Evolutionary conservation across 2,888 invertebrate genomes (phyloP).

Genomic region (Hyalella azteca): DNA sequence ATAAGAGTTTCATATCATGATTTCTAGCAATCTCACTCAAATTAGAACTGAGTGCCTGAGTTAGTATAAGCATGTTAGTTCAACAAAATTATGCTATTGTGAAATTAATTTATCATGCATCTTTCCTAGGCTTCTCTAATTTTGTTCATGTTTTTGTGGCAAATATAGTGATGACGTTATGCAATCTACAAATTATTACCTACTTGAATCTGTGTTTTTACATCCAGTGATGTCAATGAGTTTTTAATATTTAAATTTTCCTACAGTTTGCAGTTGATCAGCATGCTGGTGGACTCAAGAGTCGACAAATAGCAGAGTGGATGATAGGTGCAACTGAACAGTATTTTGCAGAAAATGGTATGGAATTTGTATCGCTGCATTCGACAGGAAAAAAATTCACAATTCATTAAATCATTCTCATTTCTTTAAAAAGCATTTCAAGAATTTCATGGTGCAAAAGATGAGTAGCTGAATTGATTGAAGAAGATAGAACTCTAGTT

Average conservation of each 20-base stretch:
- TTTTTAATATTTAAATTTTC: neutral
- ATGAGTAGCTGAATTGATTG: too few species aligned
- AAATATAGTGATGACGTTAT: too few species aligned
- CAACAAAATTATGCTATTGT: neutral
- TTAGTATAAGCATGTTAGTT: neutral
- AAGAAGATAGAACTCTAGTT: too few species aligned
- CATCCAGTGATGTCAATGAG: neutral
- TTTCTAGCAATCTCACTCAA: neutral
- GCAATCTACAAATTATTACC: too few species aligned
- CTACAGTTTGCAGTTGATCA: slow-evolving; percentile 51
- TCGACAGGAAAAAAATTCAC: too few species aligned
- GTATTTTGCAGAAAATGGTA: slow-evolving; percentile 47
- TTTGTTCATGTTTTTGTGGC: neutral
- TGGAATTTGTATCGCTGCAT: too few species aligned
- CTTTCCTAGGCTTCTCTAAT: neutral
- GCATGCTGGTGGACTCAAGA: slow-evolving; percentile 44
- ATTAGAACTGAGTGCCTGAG: neutral
- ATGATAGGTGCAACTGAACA: slow-evolving; percentile 46
- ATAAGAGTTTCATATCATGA: too few species aligned
- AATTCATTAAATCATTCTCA: too few species aligned
- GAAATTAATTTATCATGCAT: neutral
- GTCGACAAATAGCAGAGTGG: slow-evolving; percentile 46
- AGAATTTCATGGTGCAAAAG: too few species aligned
- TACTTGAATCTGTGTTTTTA: too few species aligned
- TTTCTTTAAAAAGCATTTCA: too few species aligned